phyloP scores from a whole-genome alignment of 2,888 invertebrate species.

The Eledona agricola region DNA sequence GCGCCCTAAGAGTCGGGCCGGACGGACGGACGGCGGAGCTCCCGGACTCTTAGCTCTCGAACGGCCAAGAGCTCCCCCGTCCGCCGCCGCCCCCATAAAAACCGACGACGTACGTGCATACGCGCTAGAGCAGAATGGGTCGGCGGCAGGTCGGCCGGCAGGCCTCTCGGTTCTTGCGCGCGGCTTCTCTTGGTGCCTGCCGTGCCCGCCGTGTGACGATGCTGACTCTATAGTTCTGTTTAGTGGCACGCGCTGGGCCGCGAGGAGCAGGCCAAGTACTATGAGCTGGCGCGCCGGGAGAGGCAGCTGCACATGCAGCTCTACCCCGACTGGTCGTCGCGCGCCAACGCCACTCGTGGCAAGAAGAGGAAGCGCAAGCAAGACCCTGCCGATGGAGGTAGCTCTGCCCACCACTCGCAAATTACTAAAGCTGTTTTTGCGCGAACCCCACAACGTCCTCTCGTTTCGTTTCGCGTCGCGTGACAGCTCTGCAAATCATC shows the following conservation, averaged over 20 bases:
- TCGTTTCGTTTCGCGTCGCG: too few relatives aligned
- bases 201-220: constrained; percentile 46
- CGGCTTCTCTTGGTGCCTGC: constrained; percentile 64
- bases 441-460: too few relatives aligned
- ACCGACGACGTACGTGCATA: constrained; percentile 47
- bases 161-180: constrained; percentile 43
- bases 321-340: constrained; percentile 99
- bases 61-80: constrained; percentile 39
- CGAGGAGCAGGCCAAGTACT: constrained; percentile 99
- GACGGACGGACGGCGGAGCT: constrained; percentile 73
- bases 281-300: constrained; percentile 99
- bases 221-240: constrained; percentile 59
- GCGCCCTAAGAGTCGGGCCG: constrained; percentile 45
- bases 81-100: constrained; percentile 37
- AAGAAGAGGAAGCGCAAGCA: constrained; percentile 99
- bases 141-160: constrained; percentile 46
- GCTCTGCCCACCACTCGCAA: constrained; percentile 62
- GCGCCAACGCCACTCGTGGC: constrained; percentile 99
- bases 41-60: constrained; percentile 46
- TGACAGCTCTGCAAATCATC: too few relatives aligned
- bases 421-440: constrained; percentile 35
- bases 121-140: constrained; percentile 54
- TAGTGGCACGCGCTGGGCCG: constrained; percentile 99
- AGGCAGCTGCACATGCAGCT: constrained; percentile 99
- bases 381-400: constrained; percentile 97